Evolutionary conservation across 2,888 invertebrate species (phyloP), one percentile per base, ranked within the genome.

Genomic region (Drosophila phalerata): DNA sequence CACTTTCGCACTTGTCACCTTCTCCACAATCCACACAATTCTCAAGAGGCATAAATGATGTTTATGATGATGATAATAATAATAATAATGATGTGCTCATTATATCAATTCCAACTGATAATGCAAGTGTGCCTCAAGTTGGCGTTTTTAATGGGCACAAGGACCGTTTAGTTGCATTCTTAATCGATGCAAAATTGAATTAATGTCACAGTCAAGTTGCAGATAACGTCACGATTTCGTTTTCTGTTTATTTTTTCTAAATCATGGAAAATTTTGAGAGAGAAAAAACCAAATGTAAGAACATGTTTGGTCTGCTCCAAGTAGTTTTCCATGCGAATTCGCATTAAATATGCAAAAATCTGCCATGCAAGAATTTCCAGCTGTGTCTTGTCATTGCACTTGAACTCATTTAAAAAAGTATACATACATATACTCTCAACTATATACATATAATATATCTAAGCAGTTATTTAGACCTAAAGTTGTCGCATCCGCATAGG

Each of bases 251-350:
- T n/a, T 17, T 45, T 25, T 51, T 58, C 28, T 45, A 22, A 51
- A n/a, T 60, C 22, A 22, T 89, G 87, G 88, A 88, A 88, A 88
- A 81, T 89, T 87, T 87, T 69, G 22, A 42, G 30, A 15, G 22
- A 52, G 9, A 6, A 6, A 49, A 40, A 49, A 45, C 5, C 51
- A 9, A 48, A 42, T 10, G 6, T 6, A 17, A 40, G 42, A 51
- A 30, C 52, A 25, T 5, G 25, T 61, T 49, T 82, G 17, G 49
- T 42, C 32, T 28, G 49, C 5, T 51, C 49, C 38, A 52, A 47
- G 77, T 72, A 82, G 48, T 77, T 88, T 85, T 88, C 84, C 88
- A 88, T 69, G 58, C 47, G 5, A 55, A 70, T 47, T 57, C 19
- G 13, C 55, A 69, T 65, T 64, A 65, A 58, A 58, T 52, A 62